phyloP scores from a whole-genome alignment of 2,797 vertebrate genomes.

The Benthosema pterotum region DNA sequence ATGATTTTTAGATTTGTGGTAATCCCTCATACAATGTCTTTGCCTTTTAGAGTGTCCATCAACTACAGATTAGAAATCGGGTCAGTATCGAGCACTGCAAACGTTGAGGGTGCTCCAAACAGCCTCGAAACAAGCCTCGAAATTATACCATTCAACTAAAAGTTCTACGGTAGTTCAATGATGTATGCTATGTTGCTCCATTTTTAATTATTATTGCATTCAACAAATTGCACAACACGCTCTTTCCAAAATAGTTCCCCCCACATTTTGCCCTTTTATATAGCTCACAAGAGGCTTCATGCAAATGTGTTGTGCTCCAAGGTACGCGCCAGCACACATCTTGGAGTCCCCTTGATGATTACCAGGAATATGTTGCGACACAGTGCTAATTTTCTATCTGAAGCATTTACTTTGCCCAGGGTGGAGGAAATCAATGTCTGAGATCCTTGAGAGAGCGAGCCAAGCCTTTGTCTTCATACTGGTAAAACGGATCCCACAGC shows the following conservation, averaged over 20 bases:
- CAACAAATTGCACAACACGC: conserved; percentile 17
- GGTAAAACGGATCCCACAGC: conserved; percentile 9
- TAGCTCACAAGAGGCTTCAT: conserved; percentile 57
- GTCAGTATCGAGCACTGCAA: conserved; percentile 7
- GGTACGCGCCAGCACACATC: conserved; percentile 39
- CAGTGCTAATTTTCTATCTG: conserved; percentile 54
- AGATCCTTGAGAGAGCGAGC: conserved; percentile 32
- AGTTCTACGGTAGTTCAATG: conserved; percentile 4
- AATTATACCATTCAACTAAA: conserved; percentile 5
- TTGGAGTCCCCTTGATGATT: conserved; percentile 52
- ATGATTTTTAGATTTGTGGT: conserved; percentile 12
- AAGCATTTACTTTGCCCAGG: conserved; percentile 51
- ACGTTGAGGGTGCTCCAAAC: too few species aligned
- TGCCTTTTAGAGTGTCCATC: conserved; percentile 8
- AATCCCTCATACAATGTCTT: conserved; percentile 18
- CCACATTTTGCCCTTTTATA: conserved; percentile 42
- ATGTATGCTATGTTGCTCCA: too few species aligned
- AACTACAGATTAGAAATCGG: conserved; percentile 2
- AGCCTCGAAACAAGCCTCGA: too few species aligned
- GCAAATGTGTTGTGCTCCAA: conserved; percentile 57
- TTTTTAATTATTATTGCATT: conserved; percentile 7
- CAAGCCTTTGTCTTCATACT: conserved; percentile 17
- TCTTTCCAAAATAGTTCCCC: conserved; percentile 33
- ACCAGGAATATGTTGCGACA: conserved; percentile 48
- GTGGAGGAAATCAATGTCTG: conserved; percentile 49